phyloP scores from a whole-genome alignment of 1,140 invertebrate genomes.

The Neodiprion fabricii region DNA sequence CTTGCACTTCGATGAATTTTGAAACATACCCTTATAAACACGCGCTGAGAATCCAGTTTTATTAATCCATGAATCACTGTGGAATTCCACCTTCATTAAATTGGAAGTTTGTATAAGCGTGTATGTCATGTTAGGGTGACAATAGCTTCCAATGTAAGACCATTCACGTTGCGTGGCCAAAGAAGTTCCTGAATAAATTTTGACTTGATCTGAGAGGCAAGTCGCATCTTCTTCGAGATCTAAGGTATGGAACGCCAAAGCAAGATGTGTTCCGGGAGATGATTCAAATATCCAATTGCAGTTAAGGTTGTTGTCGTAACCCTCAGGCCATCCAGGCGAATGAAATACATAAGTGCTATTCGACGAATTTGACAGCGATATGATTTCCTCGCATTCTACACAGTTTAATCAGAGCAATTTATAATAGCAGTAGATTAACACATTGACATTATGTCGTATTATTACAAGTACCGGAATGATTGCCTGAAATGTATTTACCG shows the following conservation, averaged over 20 bases:
- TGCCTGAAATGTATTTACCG: neutral
- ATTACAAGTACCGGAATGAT: slow-evolving; percentile 20
- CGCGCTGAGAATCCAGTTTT: slow-evolving; percentile 67
- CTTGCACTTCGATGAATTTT: neutral
- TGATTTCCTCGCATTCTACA: slow-evolving; percentile 48
- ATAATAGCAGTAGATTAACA: slow-evolving; percentile 9
- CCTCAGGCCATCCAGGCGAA: slow-evolving; percentile 81
- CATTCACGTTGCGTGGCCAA: slow-evolving; percentile 46
- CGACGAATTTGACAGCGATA: slow-evolving; percentile 34
- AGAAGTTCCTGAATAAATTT: slow-evolving; percentile 62
- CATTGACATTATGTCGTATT: slow-evolving; percentile 5
- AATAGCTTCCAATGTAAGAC: slow-evolving; percentile 62
- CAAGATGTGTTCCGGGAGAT: slow-evolving; percentile 65
- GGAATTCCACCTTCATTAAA: slow-evolving; percentile 66
- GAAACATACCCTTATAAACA: slow-evolving; percentile 50
- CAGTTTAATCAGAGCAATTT: neutral
- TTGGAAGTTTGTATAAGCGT: slow-evolving; percentile 40
- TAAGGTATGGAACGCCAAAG: slow-evolving; percentile 62
- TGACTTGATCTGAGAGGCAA: slow-evolving; percentile 68
- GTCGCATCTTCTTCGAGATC: slow-evolving; percentile 64
- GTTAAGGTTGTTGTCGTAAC: slow-evolving; percentile 70
- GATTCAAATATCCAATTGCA: slow-evolving; percentile 80
- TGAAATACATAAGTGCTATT: slow-evolving; percentile 54
- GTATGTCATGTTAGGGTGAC: slow-evolving; percentile 56
- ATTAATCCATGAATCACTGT: slow-evolving; percentile 59